These are phyloP conservation scores for Sylvilagus bachmani DNA, from an alignment of 2,113 vertebrate genomes.

Conservation along the genomic window DNA sequence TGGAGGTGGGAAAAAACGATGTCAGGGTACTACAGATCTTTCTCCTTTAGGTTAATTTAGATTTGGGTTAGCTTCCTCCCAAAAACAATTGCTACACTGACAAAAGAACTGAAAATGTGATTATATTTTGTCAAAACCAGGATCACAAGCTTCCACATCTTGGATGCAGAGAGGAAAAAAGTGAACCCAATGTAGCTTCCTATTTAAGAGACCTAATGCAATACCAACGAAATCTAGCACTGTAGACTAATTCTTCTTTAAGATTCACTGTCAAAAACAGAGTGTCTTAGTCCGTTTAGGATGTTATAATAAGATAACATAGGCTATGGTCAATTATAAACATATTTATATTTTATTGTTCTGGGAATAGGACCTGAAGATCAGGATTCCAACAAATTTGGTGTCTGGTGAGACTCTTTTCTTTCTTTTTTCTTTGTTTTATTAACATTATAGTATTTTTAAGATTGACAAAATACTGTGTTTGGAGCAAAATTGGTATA, in stretches of 20 bases:
- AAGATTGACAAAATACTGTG: too few relatives aligned
- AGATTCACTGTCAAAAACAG: neutral
- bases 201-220: neutral
- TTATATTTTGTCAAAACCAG: neutral
- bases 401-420: neutral
- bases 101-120: neutral
- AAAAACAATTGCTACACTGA: neutral
- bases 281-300: neutral
- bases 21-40: neutral
- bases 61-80: neutral
- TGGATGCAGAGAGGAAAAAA: neutral
- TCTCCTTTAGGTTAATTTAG: neutral
- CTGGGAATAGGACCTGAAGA: neutral
- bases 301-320: neutral
- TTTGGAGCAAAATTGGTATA: too few relatives aligned
- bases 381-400: neutral
- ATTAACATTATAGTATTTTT: too few relatives aligned
- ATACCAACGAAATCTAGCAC: neutral
- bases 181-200: rapidly evolving
- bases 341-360: neutral
- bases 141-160: neutral
- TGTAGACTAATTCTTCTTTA: neutral
- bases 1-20: neutral
- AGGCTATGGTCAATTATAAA: neutral
- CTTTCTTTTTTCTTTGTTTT: too few relatives aligned